phyloP scores from a whole-genome alignment of 2,113 vertebrate genomes.

The Caracal caracal region DNA sequence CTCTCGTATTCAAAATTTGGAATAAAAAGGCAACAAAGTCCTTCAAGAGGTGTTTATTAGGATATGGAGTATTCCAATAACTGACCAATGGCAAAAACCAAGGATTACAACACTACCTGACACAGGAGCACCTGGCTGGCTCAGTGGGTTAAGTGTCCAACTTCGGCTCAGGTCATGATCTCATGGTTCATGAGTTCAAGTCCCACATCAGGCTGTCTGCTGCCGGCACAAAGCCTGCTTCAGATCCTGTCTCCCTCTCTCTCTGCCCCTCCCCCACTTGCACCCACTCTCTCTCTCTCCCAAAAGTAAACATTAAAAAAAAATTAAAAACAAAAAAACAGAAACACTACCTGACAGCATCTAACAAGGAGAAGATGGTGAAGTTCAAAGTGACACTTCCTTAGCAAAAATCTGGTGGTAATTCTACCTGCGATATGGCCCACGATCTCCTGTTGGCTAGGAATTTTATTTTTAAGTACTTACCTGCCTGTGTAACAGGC shows the following conservation, averaged over 20 bases:
- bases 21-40: neutral
- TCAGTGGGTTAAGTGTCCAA: no score
- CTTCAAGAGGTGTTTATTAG: neutral
- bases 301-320: no score
- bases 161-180: no score
- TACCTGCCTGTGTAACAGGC: neutral
- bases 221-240: no score
- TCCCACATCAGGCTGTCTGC: no score
- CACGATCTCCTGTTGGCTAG: neutral
- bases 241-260: no score
- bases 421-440: slow-evolving; percentile 17
- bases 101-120: neutral
- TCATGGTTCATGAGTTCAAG: no score
- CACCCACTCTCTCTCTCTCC: no score
- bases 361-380: neutral
- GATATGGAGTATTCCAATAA: neutral
- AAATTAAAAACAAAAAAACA: no score
- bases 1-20: neutral
- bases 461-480: neutral
- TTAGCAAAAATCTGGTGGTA: neutral
- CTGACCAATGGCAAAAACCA: neutral
- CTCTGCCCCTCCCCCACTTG: no score
- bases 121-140: neutral
- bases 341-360: neutral
- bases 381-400: neutral